These are phyloP conservation scores for Halichoeres trimaculatus DNA, from an alignment of 2,113 vertebrate species.

Conservation along the genomic window DNA sequence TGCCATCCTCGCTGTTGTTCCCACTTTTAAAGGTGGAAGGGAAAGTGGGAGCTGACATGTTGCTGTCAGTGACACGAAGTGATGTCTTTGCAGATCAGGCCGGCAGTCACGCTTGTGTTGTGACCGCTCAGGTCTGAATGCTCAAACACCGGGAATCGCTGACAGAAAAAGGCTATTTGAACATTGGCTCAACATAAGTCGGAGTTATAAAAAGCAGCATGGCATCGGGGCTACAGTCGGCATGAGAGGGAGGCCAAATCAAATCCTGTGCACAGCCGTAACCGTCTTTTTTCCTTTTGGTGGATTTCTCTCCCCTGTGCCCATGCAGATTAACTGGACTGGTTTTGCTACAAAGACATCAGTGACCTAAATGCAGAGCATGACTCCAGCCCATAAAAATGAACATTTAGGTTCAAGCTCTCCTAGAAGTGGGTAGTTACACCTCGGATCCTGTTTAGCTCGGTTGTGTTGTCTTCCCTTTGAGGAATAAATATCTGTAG, in stretches of 20 bases:
- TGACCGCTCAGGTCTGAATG: constrained; percentile 53
- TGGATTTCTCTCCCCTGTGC: constrained; percentile 51
- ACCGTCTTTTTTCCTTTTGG: constrained; percentile 42
- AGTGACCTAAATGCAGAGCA: constrained; percentile 57
- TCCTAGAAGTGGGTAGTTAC: background rate
- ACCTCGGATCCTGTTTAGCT: constrained; percentile 2
- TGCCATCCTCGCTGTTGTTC: constrained; percentile 51
- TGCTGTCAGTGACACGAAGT: constrained; percentile 62
- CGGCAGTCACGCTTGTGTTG: constrained; percentile 50
- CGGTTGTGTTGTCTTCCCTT: constrained; percentile 7
- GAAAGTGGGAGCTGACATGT: constrained; percentile 49
- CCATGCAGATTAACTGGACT: constrained; percentile 65
- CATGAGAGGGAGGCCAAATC: constrained; percentile 54
- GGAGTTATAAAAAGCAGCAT: constrained; percentile 69
- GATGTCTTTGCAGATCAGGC: constrained; percentile 69
- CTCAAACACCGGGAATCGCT: constrained; percentile 42
- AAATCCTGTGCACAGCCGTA: constrained; percentile 60
- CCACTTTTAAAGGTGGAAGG: constrained; percentile 54
- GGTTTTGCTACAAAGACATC: constrained; percentile 58
- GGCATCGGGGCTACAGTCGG: constrained; percentile 45
- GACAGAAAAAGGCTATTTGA: constrained; percentile 71
- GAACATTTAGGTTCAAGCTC: constrained; percentile 25
- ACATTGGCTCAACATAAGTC: constrained; percentile 73
- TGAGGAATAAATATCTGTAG: constrained; percentile 25
- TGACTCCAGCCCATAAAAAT: constrained; percentile 18